Percentiles rank a stretch among this genome's conserved stretches.
Evolutionary conservation across 92 coral and sea anemone genomes (phyloP).

Genomic region (Porites cylindrica): DNA sequence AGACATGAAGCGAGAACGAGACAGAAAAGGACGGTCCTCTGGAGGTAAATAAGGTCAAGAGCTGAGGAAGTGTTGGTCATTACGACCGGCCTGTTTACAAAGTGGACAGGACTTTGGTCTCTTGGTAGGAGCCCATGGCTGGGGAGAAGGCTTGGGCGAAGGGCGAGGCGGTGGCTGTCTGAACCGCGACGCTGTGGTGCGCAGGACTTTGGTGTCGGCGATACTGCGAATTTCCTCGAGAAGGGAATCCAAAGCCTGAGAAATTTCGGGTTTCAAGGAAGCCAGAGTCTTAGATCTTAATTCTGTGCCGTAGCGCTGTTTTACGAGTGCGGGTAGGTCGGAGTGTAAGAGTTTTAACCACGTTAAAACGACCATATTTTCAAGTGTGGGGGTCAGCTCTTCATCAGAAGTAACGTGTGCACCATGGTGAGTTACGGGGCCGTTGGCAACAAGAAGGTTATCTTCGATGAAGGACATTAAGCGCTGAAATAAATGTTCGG

Average conservation of each 20-base stretch:
- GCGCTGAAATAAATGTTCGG: too few species aligned
- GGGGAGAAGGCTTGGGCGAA: conserved; percentile 9
- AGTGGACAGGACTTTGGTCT: background rate
- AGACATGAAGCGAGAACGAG: background rate
- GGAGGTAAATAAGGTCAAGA: background rate
- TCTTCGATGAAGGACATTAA: too few species aligned
- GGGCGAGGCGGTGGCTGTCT: background rate
- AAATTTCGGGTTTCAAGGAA: conserved; percentile 2
- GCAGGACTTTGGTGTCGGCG: conserved; percentile 36
- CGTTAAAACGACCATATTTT: conserved; percentile 28
- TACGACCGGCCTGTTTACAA: conserved; percentile 49
- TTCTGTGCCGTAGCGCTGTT: conserved; percentile 52
- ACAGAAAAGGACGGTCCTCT: conserved; percentile 10
- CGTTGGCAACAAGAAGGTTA: background rate
- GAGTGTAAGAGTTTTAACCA: conserved; percentile 26
- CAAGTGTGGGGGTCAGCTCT: conserved; percentile 37
- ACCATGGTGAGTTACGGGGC: conserved; percentile 21
- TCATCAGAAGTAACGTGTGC: conserved; percentile 10
- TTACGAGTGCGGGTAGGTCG: conserved; percentile 20
- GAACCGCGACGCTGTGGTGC: conserved; percentile 30
- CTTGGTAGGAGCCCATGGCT: conserved; percentile 23
- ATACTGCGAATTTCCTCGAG: conserved; percentile 31
- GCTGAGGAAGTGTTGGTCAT: conserved; percentile 38
- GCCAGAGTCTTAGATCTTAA: conserved; percentile 38
- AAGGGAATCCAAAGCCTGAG: conserved; percentile 15